A percentile compares a stretch with the other conserved stretches of the same genome.
phyloP scores from a whole-genome alignment of 2,797 vertebrate genomes.

The Aratinga solstitialis region DNA sequence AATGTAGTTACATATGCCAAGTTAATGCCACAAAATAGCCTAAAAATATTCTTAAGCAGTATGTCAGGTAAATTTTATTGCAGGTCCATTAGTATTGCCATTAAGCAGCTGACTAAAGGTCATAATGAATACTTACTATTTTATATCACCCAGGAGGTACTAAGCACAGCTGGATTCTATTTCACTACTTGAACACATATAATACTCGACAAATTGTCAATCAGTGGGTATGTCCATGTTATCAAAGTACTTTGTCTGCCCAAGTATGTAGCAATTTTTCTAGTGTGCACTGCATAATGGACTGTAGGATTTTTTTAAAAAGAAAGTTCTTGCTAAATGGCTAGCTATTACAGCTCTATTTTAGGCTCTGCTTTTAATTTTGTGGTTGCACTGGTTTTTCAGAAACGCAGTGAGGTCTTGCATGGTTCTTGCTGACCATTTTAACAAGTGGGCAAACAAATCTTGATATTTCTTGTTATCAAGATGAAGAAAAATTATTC shows the following conservation, averaged over 20 bases:
- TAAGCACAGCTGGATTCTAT: slow-evolving; percentile 54
- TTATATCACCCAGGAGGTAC: slow-evolving; percentile 63
- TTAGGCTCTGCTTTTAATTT: not conserved
- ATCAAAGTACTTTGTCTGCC: slow-evolving; percentile 22
- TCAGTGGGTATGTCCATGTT: slow-evolving; percentile 35
- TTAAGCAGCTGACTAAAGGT: slow-evolving; percentile 65
- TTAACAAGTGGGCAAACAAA: not conserved
- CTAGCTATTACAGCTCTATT: not conserved
- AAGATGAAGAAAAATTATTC: not conserved
- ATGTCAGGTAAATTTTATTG: slow-evolving; percentile 59
- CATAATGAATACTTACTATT: slow-evolving; percentile 69
- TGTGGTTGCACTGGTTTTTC: not conserved
- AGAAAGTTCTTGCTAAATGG: not conserved
- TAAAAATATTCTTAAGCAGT: slow-evolving; percentile 45
- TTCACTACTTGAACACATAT: slow-evolving; percentile 41
- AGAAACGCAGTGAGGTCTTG: not conserved
- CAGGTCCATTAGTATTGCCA: slow-evolving; percentile 55
- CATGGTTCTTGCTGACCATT: not conserved
- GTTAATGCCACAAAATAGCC: slow-evolving; percentile 50
- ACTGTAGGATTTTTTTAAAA: not conserved
- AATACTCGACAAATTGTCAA: slow-evolving; percentile 44
- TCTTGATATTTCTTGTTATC: not conserved
- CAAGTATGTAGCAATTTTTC: slow-evolving; percentile 9
- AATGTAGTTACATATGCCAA: slow-evolving; percentile 26
- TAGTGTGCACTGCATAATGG: not conserved